Conservation (phyloP, 2,888 invertebrate genomes). For the Cerastis rubricosa region DNA sequence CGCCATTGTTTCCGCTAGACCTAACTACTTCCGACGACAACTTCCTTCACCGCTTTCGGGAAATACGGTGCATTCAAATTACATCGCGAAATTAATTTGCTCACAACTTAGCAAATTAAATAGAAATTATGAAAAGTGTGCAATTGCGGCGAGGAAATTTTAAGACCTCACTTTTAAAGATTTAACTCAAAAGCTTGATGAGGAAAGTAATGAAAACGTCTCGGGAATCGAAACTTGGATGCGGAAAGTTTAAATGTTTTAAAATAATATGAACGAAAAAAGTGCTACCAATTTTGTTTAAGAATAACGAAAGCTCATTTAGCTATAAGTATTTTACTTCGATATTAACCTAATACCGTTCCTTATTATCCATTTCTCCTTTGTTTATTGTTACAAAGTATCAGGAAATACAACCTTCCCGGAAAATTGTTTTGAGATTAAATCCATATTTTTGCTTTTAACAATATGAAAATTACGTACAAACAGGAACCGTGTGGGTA, state of each 20-base stretch:
- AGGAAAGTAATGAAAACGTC: slow-evolving; percentile 17
- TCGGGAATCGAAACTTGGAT: neutral
- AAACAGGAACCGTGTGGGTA: slow-evolving; percentile 44
- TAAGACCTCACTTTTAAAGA: slow-evolving; percentile 28
- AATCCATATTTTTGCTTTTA: slow-evolving; percentile 33
- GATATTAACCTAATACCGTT: neutral
- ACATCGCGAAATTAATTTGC: slow-evolving; percentile 54
- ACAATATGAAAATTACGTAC: slow-evolving; percentile 39
- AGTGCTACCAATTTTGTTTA: neutral
- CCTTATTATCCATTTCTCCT: neutral
- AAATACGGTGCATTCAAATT: slow-evolving; percentile 59
- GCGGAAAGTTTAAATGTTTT: neutral
- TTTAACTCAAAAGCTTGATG: slow-evolving; percentile 18
- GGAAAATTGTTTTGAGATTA: slow-evolving; percentile 36
- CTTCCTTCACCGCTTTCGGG: slow-evolving; percentile 70
- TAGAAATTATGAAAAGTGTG: slow-evolving; percentile 45
- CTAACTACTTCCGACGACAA: slow-evolving; percentile 79
- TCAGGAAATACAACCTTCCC: neutral
- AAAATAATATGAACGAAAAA: slow-evolving; percentile 6
- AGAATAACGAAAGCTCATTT: neutral
- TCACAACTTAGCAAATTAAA: slow-evolving; percentile 47
- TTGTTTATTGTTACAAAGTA: slow-evolving; percentile 7
- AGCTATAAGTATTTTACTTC: neutral
- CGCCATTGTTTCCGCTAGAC: slow-evolving; percentile 72
- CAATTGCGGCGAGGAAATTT: slow-evolving; percentile 17